Evolutionary conservation across 2,797 vertebrate genomes (phyloP).

Genomic region (Urocyon cinereoargenteus): DNA sequence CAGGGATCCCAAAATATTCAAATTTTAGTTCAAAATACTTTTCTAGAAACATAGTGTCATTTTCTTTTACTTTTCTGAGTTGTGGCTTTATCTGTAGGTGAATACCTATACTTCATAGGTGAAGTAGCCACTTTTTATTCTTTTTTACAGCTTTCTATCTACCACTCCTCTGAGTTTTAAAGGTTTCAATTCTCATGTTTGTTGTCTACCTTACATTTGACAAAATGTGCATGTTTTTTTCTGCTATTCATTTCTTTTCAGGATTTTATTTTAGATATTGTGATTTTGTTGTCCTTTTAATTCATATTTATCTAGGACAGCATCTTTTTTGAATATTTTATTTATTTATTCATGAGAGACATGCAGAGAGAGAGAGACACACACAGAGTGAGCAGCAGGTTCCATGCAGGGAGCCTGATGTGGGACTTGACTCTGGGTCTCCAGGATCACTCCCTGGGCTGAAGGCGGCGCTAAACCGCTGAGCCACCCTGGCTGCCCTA

Average conservation of each 20-base stretch:
- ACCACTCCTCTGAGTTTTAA: neutral
- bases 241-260: neutral
- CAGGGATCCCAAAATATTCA: too few species aligned
- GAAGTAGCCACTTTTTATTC: neutral
- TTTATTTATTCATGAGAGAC: too few species aligned
- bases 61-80: neutral
- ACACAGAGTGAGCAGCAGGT: too few species aligned
- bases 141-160: neutral
- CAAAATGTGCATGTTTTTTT: neutral
- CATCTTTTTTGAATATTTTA: neutral
- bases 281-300: neutral
- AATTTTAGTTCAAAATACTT: slow-evolving; percentile 30
- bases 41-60: neutral
- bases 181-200: neutral
- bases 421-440: too few species aligned
- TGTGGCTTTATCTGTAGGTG: neutral
- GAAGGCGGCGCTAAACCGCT: too few species aligned
- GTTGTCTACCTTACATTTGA: neutral
- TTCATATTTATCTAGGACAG: neutral
- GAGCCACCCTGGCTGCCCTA: too few species aligned
- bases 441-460: too few species aligned
- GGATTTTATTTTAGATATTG: neutral
- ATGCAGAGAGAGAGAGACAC: too few species aligned
- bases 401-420: too few species aligned
- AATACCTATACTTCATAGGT: neutral